Percentiles rank a stretch among this genome's conserved stretches.
Conservation (phyloP, 2,113 vertebrate genomes). For the Embiotoca jacksoni region DNA sequence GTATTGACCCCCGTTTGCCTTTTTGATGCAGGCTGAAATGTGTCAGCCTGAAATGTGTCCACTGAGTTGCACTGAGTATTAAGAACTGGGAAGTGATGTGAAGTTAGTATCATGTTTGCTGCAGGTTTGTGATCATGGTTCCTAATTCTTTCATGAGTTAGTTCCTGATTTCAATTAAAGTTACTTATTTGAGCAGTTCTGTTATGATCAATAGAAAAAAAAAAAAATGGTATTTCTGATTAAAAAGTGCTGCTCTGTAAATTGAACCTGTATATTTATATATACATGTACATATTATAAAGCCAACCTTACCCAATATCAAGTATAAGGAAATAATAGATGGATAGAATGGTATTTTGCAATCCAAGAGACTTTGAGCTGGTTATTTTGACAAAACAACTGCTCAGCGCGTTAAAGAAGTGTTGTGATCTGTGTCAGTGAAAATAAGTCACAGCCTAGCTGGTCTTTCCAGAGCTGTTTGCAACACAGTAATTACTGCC, state of each 20-base stretch:
- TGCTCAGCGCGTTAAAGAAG: not conserved
- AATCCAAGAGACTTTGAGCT: not conserved
- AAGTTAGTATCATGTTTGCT: not conserved
- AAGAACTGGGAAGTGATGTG: not conserved
- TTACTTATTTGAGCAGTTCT: no score
- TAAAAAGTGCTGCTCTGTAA: no score
- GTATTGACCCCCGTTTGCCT: no score
- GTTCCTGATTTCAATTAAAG: no score
- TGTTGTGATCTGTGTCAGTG: slow-evolving; percentile 10
- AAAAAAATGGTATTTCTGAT: no score
- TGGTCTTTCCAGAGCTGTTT: slow-evolving; percentile 17
- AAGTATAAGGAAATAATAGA: not conserved
- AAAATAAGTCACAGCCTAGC: slow-evolving; percentile 23
- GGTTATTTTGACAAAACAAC: not conserved
- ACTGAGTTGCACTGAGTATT: not conserved
- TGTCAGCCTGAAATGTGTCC: not conserved
- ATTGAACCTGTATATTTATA: no score
- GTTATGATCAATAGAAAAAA: no score
- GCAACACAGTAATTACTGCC: slow-evolving; percentile 15
- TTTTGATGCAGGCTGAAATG: not conserved
- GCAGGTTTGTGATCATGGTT: no score
- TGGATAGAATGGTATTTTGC: not conserved
- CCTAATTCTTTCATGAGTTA: not conserved
- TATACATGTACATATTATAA: no score
- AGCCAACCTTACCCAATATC: no score